Percentiles rank a stretch among this genome's conserved stretches.
Conservation (phyloP, 2,113 vertebrate genomes). For the Ahaetulla prasina region DNA sequence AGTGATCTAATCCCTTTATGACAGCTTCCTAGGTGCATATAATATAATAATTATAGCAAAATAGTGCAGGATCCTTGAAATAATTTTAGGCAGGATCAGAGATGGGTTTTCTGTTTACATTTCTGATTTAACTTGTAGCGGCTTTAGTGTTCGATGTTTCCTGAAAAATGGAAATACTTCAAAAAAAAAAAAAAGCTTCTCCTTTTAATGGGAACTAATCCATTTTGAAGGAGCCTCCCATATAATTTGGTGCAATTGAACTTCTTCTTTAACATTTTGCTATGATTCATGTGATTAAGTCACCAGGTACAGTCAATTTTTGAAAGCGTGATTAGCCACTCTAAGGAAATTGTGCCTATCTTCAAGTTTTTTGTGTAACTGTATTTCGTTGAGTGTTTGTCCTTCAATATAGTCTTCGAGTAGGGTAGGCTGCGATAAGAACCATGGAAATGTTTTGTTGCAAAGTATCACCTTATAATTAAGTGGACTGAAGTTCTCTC, state of each 20-base stretch:
- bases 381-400: constrained; percentile 61
- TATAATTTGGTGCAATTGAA: constrained; percentile 62
- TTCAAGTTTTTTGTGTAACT: constrained; percentile 55
- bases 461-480: constrained; percentile 29
- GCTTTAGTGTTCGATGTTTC: constrained; percentile 13
- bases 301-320: constrained; percentile 64
- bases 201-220: constrained; percentile 58
- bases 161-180: constrained; percentile 27
- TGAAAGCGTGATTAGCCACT: constrained; percentile 68
- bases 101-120: neutral
- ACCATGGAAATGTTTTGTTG: constrained; percentile 50
- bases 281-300: constrained; percentile 71
- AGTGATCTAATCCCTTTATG: neutral
- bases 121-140: neutral
- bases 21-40: neutral
- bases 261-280: constrained; percentile 71
- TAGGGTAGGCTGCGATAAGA: neutral
- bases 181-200: constrained; percentile 42
- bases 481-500: neutral
- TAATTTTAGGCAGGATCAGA: neutral
- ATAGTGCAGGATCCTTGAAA: neutral
- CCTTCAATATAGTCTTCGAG: constrained; percentile 51
- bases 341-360: constrained; percentile 63
- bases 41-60: neutral
- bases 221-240: constrained; percentile 56